These are phyloP conservation scores for Erynnis tages DNA, from an alignment of 2,888 invertebrate species.

Conservation along the genomic window DNA sequence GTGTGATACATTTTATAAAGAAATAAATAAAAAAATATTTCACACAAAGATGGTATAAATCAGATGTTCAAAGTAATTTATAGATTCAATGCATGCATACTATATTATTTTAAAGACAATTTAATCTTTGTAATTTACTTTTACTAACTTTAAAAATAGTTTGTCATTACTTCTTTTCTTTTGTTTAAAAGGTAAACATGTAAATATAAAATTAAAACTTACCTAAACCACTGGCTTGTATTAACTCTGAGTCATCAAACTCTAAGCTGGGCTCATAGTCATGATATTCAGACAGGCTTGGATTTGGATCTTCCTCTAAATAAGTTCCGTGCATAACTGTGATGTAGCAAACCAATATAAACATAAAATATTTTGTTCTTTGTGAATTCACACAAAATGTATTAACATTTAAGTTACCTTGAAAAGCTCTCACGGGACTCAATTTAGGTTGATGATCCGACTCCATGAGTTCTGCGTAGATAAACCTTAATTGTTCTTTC, in stretches of 20 bases:
- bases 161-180: too few species aligned
- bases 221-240: constrained; percentile 87
- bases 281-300: constrained; percentile 94
- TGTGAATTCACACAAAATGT: background rate
- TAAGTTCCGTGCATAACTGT: constrained; percentile 59
- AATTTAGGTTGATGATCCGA: constrained; percentile 67
- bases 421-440: constrained; percentile 69
- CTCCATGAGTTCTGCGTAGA: constrained; percentile 47
- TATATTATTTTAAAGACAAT: too few species aligned
- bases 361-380: background rate
- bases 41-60: too few species aligned
- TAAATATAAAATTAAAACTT: constrained; percentile 55
- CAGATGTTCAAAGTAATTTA: too few species aligned
- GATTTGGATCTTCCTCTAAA: constrained; percentile 88
- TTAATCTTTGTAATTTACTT: too few species aligned
- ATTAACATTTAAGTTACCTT: constrained; percentile 50
- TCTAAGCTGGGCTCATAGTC: constrained; percentile 97
- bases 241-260: constrained; percentile 96
- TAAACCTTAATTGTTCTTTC: background rate
- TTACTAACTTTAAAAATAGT: too few species aligned
- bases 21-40: too few species aligned
- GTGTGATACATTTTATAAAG: too few species aligned
- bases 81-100: too few species aligned
- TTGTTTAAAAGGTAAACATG: too few species aligned
- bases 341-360: constrained; percentile 18